These are phyloP conservation scores for Musca vetustissima DNA, from an alignment of 1,140 invertebrate genomes.

Conservation along the genomic window DNA sequence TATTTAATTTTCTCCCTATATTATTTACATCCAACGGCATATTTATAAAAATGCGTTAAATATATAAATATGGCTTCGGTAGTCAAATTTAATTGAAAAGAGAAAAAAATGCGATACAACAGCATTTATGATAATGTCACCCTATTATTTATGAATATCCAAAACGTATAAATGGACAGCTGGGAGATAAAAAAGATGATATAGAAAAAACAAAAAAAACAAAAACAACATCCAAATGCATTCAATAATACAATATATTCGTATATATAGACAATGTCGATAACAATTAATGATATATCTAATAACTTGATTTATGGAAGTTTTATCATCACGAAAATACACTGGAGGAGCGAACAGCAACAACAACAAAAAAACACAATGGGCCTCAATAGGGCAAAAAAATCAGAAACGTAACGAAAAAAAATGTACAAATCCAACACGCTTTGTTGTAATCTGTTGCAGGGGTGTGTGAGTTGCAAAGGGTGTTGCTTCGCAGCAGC, in stretches of 20 bases:
- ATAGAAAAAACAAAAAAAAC: too few relatives aligned
- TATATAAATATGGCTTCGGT: too few relatives aligned
- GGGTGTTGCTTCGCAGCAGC: too few relatives aligned
- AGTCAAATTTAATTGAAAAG: not conserved
- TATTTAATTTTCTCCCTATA: too few relatives aligned
- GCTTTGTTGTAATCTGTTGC: too few relatives aligned
- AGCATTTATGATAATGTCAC: conserved; percentile 14
- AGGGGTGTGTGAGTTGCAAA: too few relatives aligned
- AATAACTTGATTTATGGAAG: conserved; percentile 19
- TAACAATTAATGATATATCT: conserved; percentile 23
- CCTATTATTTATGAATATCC: not conserved
- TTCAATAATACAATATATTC: not conserved
- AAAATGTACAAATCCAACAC: too few relatives aligned
- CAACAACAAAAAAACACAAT: not conserved
- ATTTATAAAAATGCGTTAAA: too few relatives aligned
- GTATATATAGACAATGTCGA: not conserved
- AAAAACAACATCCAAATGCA: conserved; percentile 5
- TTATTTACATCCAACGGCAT: too few relatives aligned
- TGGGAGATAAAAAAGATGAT: conserved; percentile 1
- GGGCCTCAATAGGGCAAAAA: not conserved
- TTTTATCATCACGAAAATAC: conserved; percentile 7
- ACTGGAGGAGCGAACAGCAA: too few relatives aligned
- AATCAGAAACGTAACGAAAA: too few relatives aligned
- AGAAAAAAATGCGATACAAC: not conserved
- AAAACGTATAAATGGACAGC: not conserved